These are phyloP conservation scores for Peromyscus polionotus DNA, from an alignment of 2,113 vertebrate genomes.

Conservation along the genomic window DNA sequence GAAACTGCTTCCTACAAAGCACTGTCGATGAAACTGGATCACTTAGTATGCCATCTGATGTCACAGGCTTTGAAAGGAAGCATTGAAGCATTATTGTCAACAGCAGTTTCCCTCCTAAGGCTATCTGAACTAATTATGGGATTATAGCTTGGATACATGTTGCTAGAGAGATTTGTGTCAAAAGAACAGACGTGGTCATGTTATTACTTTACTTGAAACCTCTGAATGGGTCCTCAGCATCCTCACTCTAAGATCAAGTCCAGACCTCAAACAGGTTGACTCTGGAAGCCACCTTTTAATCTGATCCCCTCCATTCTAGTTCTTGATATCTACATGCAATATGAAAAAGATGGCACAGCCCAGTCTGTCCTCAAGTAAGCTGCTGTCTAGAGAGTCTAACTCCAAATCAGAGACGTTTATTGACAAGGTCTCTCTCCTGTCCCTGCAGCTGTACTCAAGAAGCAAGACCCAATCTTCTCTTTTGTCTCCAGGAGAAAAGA, in stretches of 20 bases:
- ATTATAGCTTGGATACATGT: not conserved
- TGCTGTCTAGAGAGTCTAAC: not conserved
- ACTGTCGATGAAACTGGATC: constrained; percentile 52
- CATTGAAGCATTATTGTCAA: constrained; percentile 52
- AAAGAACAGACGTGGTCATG: not conserved
- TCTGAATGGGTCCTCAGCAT: not conserved
- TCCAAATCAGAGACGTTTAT: constrained; percentile 17
- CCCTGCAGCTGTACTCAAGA: too few species aligned
- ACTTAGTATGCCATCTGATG: constrained; percentile 55
- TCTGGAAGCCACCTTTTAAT: not conserved
- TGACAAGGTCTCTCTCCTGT: not conserved
- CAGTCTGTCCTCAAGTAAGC: not conserved
- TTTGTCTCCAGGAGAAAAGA: too few species aligned
- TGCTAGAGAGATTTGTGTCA: constrained; percentile 19
- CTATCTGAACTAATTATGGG: not conserved
- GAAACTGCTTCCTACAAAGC: constrained; percentile 63
- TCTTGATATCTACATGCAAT: not conserved
- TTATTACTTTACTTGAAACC: not conserved
- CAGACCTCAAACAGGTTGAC: not conserved
- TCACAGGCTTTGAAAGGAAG: constrained; percentile 55
- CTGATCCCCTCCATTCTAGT: not conserved
- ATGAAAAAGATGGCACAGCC: not conserved
- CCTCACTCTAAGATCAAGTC: not conserved
- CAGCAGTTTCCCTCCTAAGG: constrained; percentile 16
- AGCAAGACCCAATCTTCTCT: too few species aligned